A percentile compares a stretch with the other conserved stretches of the same genome.
Conservation (phyloP, 1,140 invertebrate species). For the Drosophila varians region DNA sequence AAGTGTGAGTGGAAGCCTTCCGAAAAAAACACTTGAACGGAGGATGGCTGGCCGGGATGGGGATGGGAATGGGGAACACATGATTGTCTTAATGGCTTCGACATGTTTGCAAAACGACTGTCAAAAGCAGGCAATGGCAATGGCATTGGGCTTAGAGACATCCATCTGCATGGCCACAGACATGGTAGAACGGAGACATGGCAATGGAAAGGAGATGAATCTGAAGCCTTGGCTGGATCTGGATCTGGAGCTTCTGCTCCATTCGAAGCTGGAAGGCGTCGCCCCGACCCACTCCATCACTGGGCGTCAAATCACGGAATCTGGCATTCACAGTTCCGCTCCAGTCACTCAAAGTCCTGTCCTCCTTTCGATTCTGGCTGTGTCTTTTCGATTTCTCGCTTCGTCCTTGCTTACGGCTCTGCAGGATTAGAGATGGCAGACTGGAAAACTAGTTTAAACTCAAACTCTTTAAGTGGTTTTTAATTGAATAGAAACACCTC, state of each 20-base stretch:
- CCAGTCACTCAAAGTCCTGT: constrained; percentile 26
- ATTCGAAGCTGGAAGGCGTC: constrained; percentile 10
- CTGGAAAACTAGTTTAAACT: no score
- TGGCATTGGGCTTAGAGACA: constrained; percentile 28
- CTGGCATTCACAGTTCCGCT: constrained; percentile 51
- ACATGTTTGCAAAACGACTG: constrained; percentile 82
- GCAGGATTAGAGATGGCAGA: constrained; percentile 31
- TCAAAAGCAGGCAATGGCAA: constrained; percentile 68
- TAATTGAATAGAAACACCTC: not conserved
- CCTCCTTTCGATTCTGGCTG: constrained; percentile 7
- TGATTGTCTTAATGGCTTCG: constrained; percentile 82
- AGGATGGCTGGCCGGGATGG: constrained; percentile 4
- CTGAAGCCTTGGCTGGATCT: not conserved
- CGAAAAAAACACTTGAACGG: constrained; percentile 46
- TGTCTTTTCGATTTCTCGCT: constrained; percentile 73
- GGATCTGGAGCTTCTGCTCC: not conserved
- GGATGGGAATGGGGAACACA: constrained; percentile 52
- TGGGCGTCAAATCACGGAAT: constrained; percentile 49
- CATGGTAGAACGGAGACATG: constrained; percentile 1
- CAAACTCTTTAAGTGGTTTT: not conserved
- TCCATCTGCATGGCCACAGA: constrained; percentile 7
- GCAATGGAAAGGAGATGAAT: constrained; percentile 7
- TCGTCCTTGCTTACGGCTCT: constrained; percentile 37
- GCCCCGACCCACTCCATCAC: constrained; percentile 3
- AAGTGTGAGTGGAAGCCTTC: constrained; percentile 34